Evolutionary conservation across 2,888 invertebrate species (phyloP), one percentile per base, ranked within the genome.

Genomic region (Drosophila conformis): DNA sequence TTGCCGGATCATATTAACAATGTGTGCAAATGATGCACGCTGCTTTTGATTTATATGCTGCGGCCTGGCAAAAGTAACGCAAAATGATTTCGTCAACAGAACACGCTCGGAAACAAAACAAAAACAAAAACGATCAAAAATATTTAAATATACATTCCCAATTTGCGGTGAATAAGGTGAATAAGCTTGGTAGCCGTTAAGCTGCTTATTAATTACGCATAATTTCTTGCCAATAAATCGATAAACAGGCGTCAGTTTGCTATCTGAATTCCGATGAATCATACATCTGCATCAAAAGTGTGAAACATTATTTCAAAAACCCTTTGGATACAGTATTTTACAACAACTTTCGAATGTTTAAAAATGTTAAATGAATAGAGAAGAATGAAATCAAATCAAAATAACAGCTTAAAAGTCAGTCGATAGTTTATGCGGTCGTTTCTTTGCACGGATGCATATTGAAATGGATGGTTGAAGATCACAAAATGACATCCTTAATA

Each of bases 1-100:
- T 51, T 52, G 36, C 52, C 42, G 29, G 25, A 66, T 62, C 64
- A 60, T 51, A 56, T 74, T 64, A 74, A 80, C 65, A 72, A 69
- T 68, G 80, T 87, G 82, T 83, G 83, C 79, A 78, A 83, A 83
- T 83, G 68, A 42, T 63, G 62, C 49, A 67, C 62, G 62, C 56
- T 42, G 73, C 59, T 59, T 66, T 64, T 75, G 82, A 78, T 74
- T 64, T 66, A 76, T 65, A 46, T 31, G 35, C 56, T 29, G 18
- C 52, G 75, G 18, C 52, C 56, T 42, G 42, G 57, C 49, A 61
- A 59, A 65, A 58, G 21, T 46, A 42, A 48, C 36, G 70, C 60
- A 27, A 77, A 70, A 69, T 59, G 66, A 70, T 54, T 73, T 78
- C 79, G 79, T 77, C 69, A 76, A 78, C 72, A 76, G 58, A 74